These are phyloP conservation scores for Drosophila miranda DNA, from an alignment of 1,140 invertebrate genomes.

Conservation along the genomic window DNA sequence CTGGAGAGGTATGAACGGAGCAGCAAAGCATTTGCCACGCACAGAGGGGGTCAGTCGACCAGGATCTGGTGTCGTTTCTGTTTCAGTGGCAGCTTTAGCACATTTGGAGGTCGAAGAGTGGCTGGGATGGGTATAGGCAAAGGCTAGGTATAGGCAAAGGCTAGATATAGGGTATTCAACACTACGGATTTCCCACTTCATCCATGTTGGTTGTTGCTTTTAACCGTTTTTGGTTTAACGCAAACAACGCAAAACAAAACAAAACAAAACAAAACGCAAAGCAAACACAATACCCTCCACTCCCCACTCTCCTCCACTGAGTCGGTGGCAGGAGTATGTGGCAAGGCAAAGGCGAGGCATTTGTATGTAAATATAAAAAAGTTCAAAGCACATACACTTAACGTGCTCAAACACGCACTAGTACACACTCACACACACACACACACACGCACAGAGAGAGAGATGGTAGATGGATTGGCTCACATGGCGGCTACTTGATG, in stretches of 20 bases:
- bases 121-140: too few relatives aligned
- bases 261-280: slow-evolving; percentile 73
- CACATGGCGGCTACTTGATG: slow-evolving; percentile 68
- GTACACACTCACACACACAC: slow-evolving; percentile 22
- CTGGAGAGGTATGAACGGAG: too few relatives aligned
- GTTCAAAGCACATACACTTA: slow-evolving; percentile 78
- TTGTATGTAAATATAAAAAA: slow-evolving; percentile 73
- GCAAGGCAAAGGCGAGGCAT: slow-evolving; percentile 7
- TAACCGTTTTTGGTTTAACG: slow-evolving; percentile 47
- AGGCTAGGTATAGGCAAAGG: too few relatives aligned
- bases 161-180: too few relatives aligned
- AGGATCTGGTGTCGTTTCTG: too few relatives aligned
- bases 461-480: slow-evolving; percentile 4
- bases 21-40: background rate
- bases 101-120: too few relatives aligned
- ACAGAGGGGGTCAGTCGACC: background rate
- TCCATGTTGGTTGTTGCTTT: slow-evolving; percentile 18
- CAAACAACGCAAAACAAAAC: slow-evolving; percentile 70
- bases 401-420: slow-evolving; percentile 62
- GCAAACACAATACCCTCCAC: slow-evolving; percentile 49
- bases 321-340: background rate
- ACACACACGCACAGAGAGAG: slow-evolving; percentile 1
- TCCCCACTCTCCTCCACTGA: too few relatives aligned
- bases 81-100: too few relatives aligned
- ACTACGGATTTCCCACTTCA: too few relatives aligned